Evolutionary conservation across 2,113 vertebrate species (phyloP).

Genomic region (Pelusios castaneus): DNA sequence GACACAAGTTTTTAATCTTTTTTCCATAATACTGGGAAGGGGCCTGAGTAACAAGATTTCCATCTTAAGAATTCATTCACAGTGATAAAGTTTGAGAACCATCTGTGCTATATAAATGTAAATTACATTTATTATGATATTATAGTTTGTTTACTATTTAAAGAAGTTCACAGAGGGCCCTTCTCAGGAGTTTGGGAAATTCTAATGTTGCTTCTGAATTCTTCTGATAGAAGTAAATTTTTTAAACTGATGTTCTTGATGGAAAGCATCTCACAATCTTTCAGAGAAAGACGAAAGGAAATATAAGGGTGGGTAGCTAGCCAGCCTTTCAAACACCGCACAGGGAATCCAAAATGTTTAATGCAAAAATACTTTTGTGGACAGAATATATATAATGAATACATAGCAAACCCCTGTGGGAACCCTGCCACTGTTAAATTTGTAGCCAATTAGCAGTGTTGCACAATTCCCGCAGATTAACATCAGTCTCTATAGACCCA

Average conservation of each 20-base stretch:
- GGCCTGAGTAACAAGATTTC: neutral
- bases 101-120: neutral
- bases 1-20: neutral
- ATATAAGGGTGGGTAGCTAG: neutral
- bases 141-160: rapidly evolving
- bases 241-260: neutral
- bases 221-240: neutral
- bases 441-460: constrained; percentile 85
- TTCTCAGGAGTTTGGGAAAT: neutral
- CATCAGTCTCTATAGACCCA: constrained; percentile 79
- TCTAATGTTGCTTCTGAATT: neutral
- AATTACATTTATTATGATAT: neutral
- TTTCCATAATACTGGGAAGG: neutral
- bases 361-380: neutral
- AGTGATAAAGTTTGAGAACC: neutral
- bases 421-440: constrained; percentile 82
- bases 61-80: rapidly evolving
- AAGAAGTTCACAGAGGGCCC: neutral
- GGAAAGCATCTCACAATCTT: rapidly evolving
- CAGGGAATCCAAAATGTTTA: constrained; percentile 34
- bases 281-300: neutral
- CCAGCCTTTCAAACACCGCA: constrained; percentile 6
- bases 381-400: constrained; percentile 34
- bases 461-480: constrained; percentile 83
- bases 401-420: constrained; percentile 53